Conservation (phyloP, 2,888 invertebrate genomes). For the Rhynchonema sp. region DNA sequence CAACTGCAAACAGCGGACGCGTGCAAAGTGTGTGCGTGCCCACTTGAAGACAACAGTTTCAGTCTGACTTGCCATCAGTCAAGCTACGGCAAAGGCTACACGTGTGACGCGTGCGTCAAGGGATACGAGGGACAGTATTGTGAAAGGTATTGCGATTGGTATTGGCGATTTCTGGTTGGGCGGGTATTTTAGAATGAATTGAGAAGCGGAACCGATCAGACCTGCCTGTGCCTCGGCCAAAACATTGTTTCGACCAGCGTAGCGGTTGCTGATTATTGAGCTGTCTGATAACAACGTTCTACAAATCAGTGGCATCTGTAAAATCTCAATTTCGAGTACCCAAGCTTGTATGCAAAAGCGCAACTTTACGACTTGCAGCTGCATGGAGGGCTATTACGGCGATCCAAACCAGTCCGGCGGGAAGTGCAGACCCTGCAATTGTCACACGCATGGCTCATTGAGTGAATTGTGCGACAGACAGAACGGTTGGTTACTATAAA, state of each 20-base stretch:
- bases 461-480: slow-evolving; percentile 42
- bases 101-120: slow-evolving; percentile 46
- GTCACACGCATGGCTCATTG: slow-evolving; percentile 21
- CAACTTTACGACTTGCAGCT: slow-evolving; percentile 35
- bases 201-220: too few species aligned
- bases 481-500: slow-evolving; percentile 54
- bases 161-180: slow-evolving; percentile 68
- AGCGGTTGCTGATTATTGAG: too few species aligned
- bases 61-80: slow-evolving; percentile 15
- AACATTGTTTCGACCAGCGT: too few species aligned
- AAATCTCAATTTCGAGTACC: too few species aligned
- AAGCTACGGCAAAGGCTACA: slow-evolving; percentile 15
- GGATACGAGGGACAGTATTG: slow-evolving; percentile 44
- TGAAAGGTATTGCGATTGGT: slow-evolving; percentile 55
- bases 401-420: slow-evolving; percentile 44
- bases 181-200: too few species aligned
- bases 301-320: too few species aligned
- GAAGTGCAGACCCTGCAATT: slow-evolving; percentile 48
- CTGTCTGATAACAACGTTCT: too few species aligned
- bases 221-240: too few species aligned
- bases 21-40: slow-evolving; percentile 81
- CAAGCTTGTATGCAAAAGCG: too few species aligned
- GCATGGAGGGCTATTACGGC: slow-evolving; percentile 57
- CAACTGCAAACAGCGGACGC: slow-evolving; percentile 47
- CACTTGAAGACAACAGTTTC: slow-evolving; percentile 42